These are phyloP conservation scores for Campylomormyrus tamandua DNA, from an alignment of 2,113 vertebrate species.

Conservation along the genomic window DNA sequence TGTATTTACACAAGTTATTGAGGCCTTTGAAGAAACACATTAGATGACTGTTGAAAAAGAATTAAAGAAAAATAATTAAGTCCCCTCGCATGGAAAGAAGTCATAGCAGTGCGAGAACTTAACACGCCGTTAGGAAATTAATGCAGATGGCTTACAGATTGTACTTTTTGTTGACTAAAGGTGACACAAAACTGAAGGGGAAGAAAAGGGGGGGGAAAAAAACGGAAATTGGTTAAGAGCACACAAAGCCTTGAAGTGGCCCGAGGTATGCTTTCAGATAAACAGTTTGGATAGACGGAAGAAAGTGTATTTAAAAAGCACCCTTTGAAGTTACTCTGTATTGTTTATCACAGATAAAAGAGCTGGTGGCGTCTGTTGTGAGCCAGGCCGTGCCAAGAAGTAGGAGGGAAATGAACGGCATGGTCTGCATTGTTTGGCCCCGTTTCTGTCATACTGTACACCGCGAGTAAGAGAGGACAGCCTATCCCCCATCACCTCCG, in stretches of 20 bases:
- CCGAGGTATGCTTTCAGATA: conserved; percentile 45
- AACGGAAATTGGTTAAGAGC: conserved; percentile 46
- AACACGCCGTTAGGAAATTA: conserved; percentile 9
- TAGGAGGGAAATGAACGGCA: conserved; percentile 29
- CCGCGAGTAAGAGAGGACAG: conserved; percentile 45
- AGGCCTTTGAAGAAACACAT: not conserved
- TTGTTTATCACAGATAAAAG: conserved; percentile 56
- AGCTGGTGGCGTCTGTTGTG: conserved; percentile 39
- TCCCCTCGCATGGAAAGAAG: not conserved
- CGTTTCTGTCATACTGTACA: conserved; percentile 43
- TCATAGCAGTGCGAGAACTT: not conserved
- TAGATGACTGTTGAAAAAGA: not conserved
- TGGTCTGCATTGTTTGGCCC: conserved; percentile 50
- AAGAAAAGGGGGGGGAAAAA: conserved; percentile 22
- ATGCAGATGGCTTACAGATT: conserved; percentile 20
- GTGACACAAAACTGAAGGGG: conserved; percentile 46
- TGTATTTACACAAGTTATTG: conserved; percentile 6
- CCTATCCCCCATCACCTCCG: conserved; percentile 39
- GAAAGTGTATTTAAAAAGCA: conserved; percentile 45
- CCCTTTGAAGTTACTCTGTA: conserved; percentile 52
- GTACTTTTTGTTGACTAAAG: conserved; percentile 37
- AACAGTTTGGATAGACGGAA: conserved; percentile 48
- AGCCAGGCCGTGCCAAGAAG: not conserved
- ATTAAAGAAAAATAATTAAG: not conserved
- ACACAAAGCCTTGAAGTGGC: conserved; percentile 46